Percentiles rank a stretch among this genome's conserved stretches.
phyloP scores from a whole-genome alignment of 1,140 invertebrate species.

The Habropoda laboriosa region DNA sequence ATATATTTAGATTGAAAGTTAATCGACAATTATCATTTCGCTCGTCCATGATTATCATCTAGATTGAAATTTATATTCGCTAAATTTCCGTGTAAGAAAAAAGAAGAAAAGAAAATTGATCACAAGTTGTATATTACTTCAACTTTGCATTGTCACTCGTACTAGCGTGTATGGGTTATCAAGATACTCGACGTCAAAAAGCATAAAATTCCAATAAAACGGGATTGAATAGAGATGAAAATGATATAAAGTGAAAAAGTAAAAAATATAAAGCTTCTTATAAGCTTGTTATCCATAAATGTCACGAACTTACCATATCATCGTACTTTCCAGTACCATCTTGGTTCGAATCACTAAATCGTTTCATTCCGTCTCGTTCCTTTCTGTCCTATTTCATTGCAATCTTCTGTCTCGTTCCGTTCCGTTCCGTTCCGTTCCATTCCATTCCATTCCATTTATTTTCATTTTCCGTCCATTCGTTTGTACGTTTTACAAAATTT shows the following conservation, averaged over 20 bases:
- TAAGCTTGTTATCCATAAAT: constrained; percentile 36
- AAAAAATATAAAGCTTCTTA: neutral
- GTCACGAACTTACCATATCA: constrained; percentile 91
- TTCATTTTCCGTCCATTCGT: neutral
- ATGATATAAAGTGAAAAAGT: neutral
- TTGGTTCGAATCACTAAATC: constrained; percentile 77
- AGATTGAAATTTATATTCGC: neutral
- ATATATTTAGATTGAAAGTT: neutral
- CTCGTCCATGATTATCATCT: neutral
- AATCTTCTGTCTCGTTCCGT: neutral
- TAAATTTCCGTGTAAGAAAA: neutral
- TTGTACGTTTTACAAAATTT: neutral
- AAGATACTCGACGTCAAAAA: neutral
- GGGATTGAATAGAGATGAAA: neutral
- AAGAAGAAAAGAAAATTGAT: constrained; percentile 4
- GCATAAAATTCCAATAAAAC: neutral
- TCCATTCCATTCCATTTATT: neutral
- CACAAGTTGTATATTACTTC: constrained; percentile 39
- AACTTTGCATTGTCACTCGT: constrained; percentile 79
- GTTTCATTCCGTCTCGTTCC: constrained; percentile 27
- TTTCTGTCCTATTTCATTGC: neutral
- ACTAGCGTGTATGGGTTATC: neutral
- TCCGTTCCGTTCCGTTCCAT: constrained; percentile 6
- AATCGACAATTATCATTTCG: neutral
- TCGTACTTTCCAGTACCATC: constrained; percentile 99